Conservation (phyloP, 2,797 vertebrate species). For the Gadopsis bispinosus region DNA sequence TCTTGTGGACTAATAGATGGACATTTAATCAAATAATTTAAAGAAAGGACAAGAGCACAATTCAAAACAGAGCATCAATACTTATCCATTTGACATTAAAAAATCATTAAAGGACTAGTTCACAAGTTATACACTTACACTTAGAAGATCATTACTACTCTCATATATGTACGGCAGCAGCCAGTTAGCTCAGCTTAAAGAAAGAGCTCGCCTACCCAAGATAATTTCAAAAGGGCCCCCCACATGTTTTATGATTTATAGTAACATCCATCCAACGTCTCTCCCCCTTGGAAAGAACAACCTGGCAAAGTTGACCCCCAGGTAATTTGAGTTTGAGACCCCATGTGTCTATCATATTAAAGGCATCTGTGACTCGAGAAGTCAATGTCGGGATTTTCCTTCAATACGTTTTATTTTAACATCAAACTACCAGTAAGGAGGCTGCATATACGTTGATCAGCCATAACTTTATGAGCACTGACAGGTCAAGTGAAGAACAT, state of each 20-base stretch:
- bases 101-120: neutral
- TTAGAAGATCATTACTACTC: neutral
- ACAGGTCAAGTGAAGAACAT: no score
- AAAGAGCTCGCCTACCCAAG: neutral
- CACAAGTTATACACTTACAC: no score
- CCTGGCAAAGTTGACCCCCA: no score
- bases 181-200: neutral
- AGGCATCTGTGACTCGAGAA: neutral
- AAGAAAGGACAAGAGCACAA: neutral
- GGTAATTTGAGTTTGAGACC: neutral
- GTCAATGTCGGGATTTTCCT: slow-evolving; percentile 2
- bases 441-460: neutral
- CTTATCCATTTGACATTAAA: neutral
- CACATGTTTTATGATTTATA: slow-evolving; percentile 1
- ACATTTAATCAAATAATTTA: neutral
- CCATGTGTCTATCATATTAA: neutral
- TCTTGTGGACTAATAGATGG: neutral
- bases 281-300: no score
- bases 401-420: slow-evolving; percentile 8
- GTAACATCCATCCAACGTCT: neutral
- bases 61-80: neutral
- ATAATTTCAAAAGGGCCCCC: neutral
- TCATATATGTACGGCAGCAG: neutral
- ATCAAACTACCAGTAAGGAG: slow-evolving; percentile 17
- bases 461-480: no score